Evolutionary conservation across 2,113 vertebrate species (phyloP), one percentile per base, ranked within the genome.

Genomic region (Motacilla alba): DNA sequence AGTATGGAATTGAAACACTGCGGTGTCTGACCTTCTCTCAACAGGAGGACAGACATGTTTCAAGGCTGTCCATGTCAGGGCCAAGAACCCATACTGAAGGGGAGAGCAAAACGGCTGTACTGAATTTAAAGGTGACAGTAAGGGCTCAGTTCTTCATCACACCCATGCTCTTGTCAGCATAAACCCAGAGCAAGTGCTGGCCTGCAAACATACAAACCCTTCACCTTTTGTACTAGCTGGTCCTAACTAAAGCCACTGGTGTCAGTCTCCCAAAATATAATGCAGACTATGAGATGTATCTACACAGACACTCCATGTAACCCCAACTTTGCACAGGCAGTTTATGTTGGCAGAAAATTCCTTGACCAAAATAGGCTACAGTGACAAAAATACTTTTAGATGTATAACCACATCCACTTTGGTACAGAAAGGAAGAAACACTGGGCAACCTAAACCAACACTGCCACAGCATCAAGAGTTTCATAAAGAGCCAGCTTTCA

Each of bases 261-360:
- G 1, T 52, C 52, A 50, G 39, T 16, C 26, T 94, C 53, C 53
- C 49, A 83, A 69, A 89, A 92, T 18, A 41, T 21, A 53, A 56
- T 1, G 53, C 2, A 47, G 66, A 63, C 41, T 41, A 33, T 46
- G 33, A 64, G 58, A 72, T 19, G 11, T 33, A 74, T 22, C 80
- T 69, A 44, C 21, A 60, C 22, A 60, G 62, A 87, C 15, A 47
- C 10, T 22, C 47, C 26, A 4, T 35, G 46, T 60, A 87, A 83
- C 43, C 14, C 17, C 50, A 79, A 72, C 46, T 69, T 58, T 50
- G 46, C 33, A 62, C 5, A 76, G 47, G 60, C 0, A 0, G 59
- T 80, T 96, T 90, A 66, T 20, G 39, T 69, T 86, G 92, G 87
- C 69, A 84, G 66, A 77, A 89, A 80, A 59, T 39, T 88, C 63